Evolutionary conservation across 2,888 invertebrate genomes (phyloP).

Genomic region (Lasioglossum calceatum): DNA sequence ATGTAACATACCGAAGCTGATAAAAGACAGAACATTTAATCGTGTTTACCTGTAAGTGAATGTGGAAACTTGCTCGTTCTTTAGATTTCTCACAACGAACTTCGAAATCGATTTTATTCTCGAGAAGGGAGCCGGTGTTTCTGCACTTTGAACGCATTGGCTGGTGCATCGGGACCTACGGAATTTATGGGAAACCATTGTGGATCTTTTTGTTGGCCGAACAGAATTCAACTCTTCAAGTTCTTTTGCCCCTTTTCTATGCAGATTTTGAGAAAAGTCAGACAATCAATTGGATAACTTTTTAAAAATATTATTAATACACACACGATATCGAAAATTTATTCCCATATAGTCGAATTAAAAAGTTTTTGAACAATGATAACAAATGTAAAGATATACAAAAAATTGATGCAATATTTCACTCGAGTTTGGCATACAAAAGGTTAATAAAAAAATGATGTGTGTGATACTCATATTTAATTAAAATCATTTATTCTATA

Average conservation of each 20-base stretch:
- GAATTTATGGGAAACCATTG: background rate
- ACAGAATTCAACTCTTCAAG: background rate
- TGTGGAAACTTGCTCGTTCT: conserved; percentile 64
- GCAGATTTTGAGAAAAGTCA: background rate
- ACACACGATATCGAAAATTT: background rate
- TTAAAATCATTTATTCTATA: no score
- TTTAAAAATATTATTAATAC: background rate
- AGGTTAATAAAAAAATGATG: background rate
- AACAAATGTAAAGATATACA: background rate
- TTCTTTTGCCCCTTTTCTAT: background rate
- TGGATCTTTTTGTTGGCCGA: background rate
- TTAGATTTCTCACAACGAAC: conserved; percentile 66
- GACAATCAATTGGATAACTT: background rate
- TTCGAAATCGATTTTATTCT: conserved; percentile 22
- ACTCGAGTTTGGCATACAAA: background rate
- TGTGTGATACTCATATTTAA: background rate
- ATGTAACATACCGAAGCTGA: conserved; percentile 62
- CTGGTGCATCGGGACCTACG: background rate
- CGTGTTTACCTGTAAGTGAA: conserved; percentile 48
- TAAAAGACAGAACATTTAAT: conserved; percentile 35
- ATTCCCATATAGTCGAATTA: background rate
- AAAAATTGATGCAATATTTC: background rate
- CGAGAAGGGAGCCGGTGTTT: background rate
- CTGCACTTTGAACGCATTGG: conserved; percentile 3
- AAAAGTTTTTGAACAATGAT: background rate